These are phyloP conservation scores for Pollicipes pollicipes DNA, from an alignment of 1,140 invertebrate genomes.

Conservation along the genomic window DNA sequence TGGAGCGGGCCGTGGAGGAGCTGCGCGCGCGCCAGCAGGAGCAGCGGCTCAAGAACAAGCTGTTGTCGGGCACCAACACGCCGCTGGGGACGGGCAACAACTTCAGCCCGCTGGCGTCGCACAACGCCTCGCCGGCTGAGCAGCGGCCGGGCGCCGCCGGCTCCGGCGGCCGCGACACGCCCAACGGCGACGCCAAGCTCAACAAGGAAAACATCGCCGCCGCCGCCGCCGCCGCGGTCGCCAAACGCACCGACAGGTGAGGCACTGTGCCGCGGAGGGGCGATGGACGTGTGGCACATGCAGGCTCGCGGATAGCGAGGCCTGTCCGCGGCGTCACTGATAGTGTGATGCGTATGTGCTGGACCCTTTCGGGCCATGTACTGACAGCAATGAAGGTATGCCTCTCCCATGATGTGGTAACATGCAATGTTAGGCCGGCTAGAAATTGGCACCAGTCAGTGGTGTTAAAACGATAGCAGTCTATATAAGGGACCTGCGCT, in stretches of 20 bases:
- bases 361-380: no score
- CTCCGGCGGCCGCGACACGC: neutral
- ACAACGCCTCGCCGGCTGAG: neutral
- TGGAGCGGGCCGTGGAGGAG: constrained; percentile 57
- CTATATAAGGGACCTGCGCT: no score
- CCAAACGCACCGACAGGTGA: neutral
- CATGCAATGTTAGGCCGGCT: no score
- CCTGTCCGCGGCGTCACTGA: no score
- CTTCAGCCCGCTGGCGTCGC: constrained; percentile 12
- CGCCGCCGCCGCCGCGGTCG: neutral
- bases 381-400: no score
- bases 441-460: no score
- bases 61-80: constrained; percentile 14
- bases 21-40: constrained; percentile 54
- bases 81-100: constrained; percentile 11
- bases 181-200: neutral
- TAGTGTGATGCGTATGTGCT: no score
- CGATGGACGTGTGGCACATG: no score
- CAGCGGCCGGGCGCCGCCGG: neutral
- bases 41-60: constrained; percentile 36
- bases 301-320: no score
- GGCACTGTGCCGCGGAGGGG: no score
- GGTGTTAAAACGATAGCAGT: no score
- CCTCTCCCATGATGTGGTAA: no score
- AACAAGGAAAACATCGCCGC: neutral